A percentile compares a stretch with the other conserved stretches of the same genome.
These are phyloP conservation scores for Hyposoter didymator DNA, from an alignment of 2,888 invertebrate genomes.

Conservation along the genomic window DNA sequence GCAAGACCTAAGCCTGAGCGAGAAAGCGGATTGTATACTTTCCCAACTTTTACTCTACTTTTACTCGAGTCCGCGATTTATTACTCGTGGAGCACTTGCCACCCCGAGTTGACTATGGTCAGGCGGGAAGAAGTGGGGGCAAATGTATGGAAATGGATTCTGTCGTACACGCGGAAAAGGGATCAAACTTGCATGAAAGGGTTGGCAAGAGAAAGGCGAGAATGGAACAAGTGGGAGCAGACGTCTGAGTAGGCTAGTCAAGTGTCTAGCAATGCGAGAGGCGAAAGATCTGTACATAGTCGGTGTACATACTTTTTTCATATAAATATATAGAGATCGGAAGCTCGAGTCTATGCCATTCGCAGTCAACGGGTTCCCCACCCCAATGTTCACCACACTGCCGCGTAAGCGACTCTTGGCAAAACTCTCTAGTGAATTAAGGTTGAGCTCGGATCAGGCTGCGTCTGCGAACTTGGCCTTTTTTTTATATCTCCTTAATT, in stretches of 20 bases:
- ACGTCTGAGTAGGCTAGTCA: slow-evolving; percentile 29
- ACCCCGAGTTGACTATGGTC: slow-evolving; percentile 27
- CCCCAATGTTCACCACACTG: slow-evolving; percentile 23
- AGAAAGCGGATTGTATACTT: slow-evolving; percentile 42
- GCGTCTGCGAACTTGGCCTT: slow-evolving; percentile 58
- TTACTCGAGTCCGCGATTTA: slow-evolving; percentile 71
- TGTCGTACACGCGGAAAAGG: slow-evolving; percentile 58
- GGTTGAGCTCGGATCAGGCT: slow-evolving; percentile 64
- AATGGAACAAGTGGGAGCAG: slow-evolving; percentile 13
- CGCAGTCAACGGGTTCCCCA: slow-evolving; percentile 36
- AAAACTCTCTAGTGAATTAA: slow-evolving; percentile 64
- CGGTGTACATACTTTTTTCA: slow-evolving; percentile 7
- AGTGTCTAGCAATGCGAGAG: slow-evolving; percentile 49
- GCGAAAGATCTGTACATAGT: slow-evolving; percentile 35
- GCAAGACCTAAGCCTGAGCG: not conserved
- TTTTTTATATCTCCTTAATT: slow-evolving; percentile 44
- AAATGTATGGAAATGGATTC: slow-evolving; percentile 77
- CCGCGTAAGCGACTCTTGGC: slow-evolving; percentile 65
- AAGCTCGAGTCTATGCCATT: slow-evolving; percentile 47
- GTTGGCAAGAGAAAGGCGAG: slow-evolving; percentile 50
- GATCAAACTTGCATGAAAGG: slow-evolving; percentile 69
- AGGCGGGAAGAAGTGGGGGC: slow-evolving; percentile 46
- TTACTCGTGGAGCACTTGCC: slow-evolving; percentile 54
- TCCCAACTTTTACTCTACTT: slow-evolving; percentile 64
- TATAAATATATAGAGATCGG: slow-evolving; percentile 30